Conservation (phyloP, 2,113 vertebrate species). For the Trochalopteron elliotii region DNA sequence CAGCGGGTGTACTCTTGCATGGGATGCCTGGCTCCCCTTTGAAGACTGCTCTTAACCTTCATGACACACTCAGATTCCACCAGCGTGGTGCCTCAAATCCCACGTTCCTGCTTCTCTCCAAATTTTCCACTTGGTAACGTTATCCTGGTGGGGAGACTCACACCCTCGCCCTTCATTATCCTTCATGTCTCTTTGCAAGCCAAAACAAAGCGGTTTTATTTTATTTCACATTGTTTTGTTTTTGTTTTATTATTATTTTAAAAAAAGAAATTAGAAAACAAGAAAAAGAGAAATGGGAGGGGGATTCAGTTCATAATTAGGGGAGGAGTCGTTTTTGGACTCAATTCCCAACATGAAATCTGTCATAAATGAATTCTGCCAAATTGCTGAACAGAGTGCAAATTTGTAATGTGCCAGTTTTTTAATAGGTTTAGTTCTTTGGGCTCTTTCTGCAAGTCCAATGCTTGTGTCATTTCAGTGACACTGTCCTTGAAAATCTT, state of each 20-base stretch:
- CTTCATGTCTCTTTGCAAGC: conserved; percentile 3
- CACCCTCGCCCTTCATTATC: not conserved
- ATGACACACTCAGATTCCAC: conserved; percentile 44
- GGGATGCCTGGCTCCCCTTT: conserved; percentile 49
- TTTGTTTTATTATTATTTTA: not conserved
- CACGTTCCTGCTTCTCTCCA: conserved; percentile 34
- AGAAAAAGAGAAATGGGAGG: not conserved
- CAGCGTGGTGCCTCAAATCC: conserved; percentile 49
- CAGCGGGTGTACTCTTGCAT: conserved; percentile 48
- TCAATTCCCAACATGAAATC: conserved; percentile 68
- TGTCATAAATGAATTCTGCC: conserved; percentile 75
- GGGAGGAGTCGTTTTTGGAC: conserved; percentile 73
- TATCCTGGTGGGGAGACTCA: not conserved
- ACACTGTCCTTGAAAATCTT: conserved; percentile 66
- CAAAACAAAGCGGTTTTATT: conserved; percentile 12
- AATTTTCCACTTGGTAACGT: conserved; percentile 52
- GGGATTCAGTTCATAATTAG: conserved; percentile 70
- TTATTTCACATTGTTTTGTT: not conserved
- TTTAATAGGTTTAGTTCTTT: conserved; percentile 73
- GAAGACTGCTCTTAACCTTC: conserved; percentile 41
- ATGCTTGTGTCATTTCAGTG: conserved; percentile 55
- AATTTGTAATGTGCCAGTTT: conserved; percentile 69
- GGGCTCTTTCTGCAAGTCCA: conserved; percentile 63
- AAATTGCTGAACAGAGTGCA: conserved; percentile 70
- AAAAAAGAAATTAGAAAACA: not conserved